phyloP scores from a whole-genome alignment of 2,797 vertebrate species.

The Ateles fusciceps region DNA sequence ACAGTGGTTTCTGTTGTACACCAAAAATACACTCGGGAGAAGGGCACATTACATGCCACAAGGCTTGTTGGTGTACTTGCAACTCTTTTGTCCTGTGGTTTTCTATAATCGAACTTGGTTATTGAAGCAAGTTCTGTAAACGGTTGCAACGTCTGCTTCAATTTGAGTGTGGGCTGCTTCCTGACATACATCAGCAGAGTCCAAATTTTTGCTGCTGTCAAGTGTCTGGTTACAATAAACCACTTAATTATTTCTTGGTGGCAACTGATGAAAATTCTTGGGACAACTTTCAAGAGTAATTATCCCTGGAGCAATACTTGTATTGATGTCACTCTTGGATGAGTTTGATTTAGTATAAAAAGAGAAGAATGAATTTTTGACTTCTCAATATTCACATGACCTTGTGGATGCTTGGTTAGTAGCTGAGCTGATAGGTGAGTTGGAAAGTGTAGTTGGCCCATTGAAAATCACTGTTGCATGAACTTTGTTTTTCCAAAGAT shows the following conservation, averaged over 20 bases:
- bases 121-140: conserved; percentile 93
- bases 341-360: conserved; percentile 60
- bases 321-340: conserved; percentile 52
- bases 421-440: conserved; percentile 36
- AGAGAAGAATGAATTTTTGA: conserved; percentile 42
- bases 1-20: conserved; percentile 86
- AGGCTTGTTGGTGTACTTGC: conserved; percentile 75
- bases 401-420: conserved; percentile 44
- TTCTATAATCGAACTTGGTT: conserved; percentile 89
- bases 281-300: conserved; percentile 14
- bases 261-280: conserved; percentile 31
- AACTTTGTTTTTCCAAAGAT: conserved; percentile 72
- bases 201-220: conserved; percentile 72
- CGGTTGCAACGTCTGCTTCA: conserved; percentile 93
- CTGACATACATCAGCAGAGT: conserved; percentile 74
- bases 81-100: conserved; percentile 75
- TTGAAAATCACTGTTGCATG: conserved; percentile 80
- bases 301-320: conserved; percentile 30
- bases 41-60: conserved; percentile 71
- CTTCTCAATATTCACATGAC: conserved; percentile 67
- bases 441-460: conserved; percentile 80
- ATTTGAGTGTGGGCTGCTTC: conserved; percentile 90
- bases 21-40: not conserved
- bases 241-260: conserved; percentile 57
- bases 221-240: conserved; percentile 65